These are phyloP conservation scores for Octodonta nipae DNA, from an alignment of 2,888 invertebrate species.

Conservation along the genomic window DNA sequence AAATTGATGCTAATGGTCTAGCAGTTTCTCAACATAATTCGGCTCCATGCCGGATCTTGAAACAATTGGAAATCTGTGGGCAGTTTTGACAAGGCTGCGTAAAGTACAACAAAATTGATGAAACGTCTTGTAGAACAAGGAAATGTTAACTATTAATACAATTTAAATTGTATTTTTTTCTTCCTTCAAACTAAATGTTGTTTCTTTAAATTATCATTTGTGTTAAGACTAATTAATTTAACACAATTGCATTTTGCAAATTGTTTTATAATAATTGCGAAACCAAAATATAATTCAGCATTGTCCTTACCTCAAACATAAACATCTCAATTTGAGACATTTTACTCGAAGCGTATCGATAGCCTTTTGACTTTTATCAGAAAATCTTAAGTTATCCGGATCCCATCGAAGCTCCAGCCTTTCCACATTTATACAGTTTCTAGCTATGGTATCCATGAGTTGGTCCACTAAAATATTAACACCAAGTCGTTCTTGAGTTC, in stretches of 20 bases:
- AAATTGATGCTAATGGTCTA: no score
- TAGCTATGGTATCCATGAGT: conserved; percentile 92
- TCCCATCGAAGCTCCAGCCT: conserved; percentile 95
- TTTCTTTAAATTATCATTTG: no score
- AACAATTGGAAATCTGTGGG: no score
- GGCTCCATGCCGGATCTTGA: no score
- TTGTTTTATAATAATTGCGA: neutral
- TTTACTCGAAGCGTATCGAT: conserved; percentile 93
- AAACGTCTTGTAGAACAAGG: no score
- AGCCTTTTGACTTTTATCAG: conserved; percentile 98
- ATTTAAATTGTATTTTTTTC: no score
- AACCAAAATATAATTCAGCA: neutral
- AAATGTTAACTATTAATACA: no score
- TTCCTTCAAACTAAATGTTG: no score
- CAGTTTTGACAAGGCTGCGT: no score
- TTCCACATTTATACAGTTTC: conserved; percentile 76
- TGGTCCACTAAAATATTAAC: conserved; percentile 96
- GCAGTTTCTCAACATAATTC: no score
- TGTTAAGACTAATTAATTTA: no score
- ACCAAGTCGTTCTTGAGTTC: conserved; percentile 89
- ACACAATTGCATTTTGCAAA: conserved; percentile 1
- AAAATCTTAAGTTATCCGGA: conserved; percentile 93
- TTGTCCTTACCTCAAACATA: conserved; percentile 70
- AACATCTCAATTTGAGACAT: conserved; percentile 80
- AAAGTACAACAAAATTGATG: no score